Percentiles rank a stretch among this genome's conserved stretches.
Evolutionary conservation across 2,797 vertebrate genomes (phyloP).

Genomic region (Mionectes olivaceus): DNA sequence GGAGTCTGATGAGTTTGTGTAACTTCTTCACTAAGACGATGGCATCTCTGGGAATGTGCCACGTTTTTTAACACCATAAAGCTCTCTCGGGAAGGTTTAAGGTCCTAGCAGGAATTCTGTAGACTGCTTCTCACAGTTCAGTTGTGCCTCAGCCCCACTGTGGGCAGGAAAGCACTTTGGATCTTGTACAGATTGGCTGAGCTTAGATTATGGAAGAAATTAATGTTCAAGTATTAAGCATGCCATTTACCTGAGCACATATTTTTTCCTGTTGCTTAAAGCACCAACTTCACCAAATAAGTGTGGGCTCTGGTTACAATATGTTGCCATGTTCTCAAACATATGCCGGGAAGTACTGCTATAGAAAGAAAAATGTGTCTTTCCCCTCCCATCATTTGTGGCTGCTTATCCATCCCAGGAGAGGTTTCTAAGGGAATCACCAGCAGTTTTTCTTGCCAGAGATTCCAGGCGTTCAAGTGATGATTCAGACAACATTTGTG

Average conservation of each 20-base stretch:
- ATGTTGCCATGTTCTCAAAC: not conserved
- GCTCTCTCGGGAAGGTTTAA: not conserved
- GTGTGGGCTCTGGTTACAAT: not conserved
- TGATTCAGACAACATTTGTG: not conserved
- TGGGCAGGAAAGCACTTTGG: not conserved
- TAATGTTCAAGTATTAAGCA: not conserved
- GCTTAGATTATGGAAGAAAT: not conserved
- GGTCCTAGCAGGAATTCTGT: not conserved
- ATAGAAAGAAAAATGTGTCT: not conserved
- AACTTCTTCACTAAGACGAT: not conserved
- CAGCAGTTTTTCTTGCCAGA: not conserved
- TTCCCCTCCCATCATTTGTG: not conserved
- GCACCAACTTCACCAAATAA: not conserved
- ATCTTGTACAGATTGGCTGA: not conserved
- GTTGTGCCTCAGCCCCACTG: not conserved
- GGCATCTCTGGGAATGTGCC: not conserved
- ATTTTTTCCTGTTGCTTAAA: not conserved
- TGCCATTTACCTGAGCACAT: not conserved
- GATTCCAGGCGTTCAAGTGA: not conserved
- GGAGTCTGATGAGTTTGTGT: not conserved
- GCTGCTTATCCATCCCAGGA: not conserved
- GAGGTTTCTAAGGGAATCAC: conserved; percentile 14
- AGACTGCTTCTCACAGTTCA: not conserved
- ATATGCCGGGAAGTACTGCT: not conserved
- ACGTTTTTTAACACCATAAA: not conserved